Base-by-base conservation (phyloP, 2,113 vertebrate species). In the Brienomyrus longianalis region DNA sequence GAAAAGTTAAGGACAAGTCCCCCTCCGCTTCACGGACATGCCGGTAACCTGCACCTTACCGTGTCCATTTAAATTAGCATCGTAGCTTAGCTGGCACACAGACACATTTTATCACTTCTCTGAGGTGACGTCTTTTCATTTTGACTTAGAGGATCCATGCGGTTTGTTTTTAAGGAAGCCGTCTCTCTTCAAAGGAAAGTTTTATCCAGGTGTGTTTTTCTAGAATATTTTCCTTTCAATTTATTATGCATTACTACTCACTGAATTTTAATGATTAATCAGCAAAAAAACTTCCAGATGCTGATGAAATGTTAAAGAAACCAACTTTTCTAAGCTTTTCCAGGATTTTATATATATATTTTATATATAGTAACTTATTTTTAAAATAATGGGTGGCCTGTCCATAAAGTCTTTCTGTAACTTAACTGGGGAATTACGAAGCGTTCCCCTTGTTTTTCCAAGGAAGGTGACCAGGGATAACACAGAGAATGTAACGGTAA, bases 1-100 rank as follows among this genome's bases (percentile, higher is more conserved):
- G 92, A 92, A 27, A 56, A 88, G 83, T 93, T 51, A 92, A 84
- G 89, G 91, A 74, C 92, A 89, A 56, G 88, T 94, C 84, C 48
- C n/a, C 47, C 92, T 84, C 92, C 45, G 47, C 92, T 92, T 90
- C 86, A 91, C 88, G 86, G 87, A 83, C 89, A 87, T 85, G 48
- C 91, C 83, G 47, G 83, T 83, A 87, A 54, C 90, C 89, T 89
- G 52, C 83, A 90, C 89, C 45, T 74, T 59, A 80, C 86, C 87
- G 7, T 19, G 45, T 90, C 56, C 85, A 84, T 27, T 91, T 47
- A 19, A 91, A 89, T 83, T 43, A n/a, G 52, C 52, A 83, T 91
- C 50, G 66, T 48, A 23, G 43, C 50, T 52, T 89, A 91, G 90
- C 83, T 91, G 56, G 88, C 80, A 83, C 45, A 35, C 17, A n/a